Conservation (phyloP, 2,797 vertebrate genomes). For the Ambastaia sidthimunki region DNA sequence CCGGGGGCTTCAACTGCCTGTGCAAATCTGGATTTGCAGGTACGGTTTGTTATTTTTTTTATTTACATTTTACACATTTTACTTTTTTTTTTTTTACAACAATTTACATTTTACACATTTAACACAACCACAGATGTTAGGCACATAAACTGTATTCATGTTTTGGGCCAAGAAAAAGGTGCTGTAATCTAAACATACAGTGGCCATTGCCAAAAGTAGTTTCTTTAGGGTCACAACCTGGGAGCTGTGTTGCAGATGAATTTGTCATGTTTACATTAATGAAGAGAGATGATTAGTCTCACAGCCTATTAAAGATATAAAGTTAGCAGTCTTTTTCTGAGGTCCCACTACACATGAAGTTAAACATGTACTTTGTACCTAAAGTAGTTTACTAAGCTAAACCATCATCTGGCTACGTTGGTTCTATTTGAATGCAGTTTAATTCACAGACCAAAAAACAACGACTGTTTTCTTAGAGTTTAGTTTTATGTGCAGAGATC, state of each 20-base stretch:
- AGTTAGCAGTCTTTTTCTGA: conserved; percentile 54
- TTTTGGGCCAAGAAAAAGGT: conserved; percentile 71
- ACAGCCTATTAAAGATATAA: conserved; percentile 55
- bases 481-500: too few species aligned
- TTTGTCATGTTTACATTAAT: conserved; percentile 79
- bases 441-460: too few species aligned
- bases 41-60: conserved; percentile 73
- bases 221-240: conserved; percentile 64
- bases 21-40: conserved; percentile 97
- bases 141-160: conserved; percentile 13
- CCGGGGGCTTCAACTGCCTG: conserved; percentile 91
- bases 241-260: conserved; percentile 71
- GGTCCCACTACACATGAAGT: conserved; percentile 58
- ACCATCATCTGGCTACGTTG: too few species aligned
- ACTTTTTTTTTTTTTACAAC: too few species aligned
- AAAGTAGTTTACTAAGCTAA: conserved; percentile 23
- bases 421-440: too few species aligned
- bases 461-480: too few species aligned
- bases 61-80: too few species aligned
- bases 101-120: conserved; percentile 54
- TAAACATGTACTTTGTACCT: conserved; percentile 39
- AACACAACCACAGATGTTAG: conserved; percentile 38
- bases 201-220: conserved; percentile 65
- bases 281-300: conserved; percentile 64
- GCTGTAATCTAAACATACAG: conserved; percentile 64